These are phyloP conservation scores for Calliphora vicina DNA, from an alignment of 1,140 invertebrate species.

Conservation along the genomic window DNA sequence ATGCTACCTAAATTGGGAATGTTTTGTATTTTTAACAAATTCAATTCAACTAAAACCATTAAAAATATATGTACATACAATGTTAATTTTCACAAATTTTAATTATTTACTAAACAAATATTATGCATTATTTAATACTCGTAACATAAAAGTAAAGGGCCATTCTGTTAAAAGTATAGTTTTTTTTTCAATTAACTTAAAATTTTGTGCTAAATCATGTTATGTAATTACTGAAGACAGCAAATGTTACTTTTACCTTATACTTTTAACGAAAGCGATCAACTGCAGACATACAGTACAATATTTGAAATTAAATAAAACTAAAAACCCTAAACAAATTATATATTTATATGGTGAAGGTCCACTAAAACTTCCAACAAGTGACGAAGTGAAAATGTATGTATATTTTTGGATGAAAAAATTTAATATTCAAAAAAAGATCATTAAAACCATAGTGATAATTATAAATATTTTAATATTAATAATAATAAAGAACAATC, in stretches of 20 bases:
- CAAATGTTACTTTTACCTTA: not conserved
- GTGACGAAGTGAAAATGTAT: constrained; percentile 25
- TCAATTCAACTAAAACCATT: too few relatives aligned
- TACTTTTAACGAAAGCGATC: too few relatives aligned
- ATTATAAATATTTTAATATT: constrained; percentile 21
- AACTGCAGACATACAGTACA: too few relatives aligned
- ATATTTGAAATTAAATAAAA: not conserved
- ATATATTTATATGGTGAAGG: not conserved
- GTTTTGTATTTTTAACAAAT: too few relatives aligned
- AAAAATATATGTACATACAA: too few relatives aligned
- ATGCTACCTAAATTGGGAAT: too few relatives aligned
- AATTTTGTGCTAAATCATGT: constrained; percentile 25
- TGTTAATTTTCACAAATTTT: too few relatives aligned
- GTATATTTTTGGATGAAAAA: not conserved
- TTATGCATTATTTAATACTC: not conserved
- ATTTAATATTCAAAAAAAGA: constrained; percentile 15
- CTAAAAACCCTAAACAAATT: not conserved
- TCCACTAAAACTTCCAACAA: not conserved
- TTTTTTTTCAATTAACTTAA: constrained; percentile 36
- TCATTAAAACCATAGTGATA: constrained; percentile 9
- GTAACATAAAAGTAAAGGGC: too few relatives aligned
- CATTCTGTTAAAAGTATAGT: not conserved
- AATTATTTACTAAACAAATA: too few relatives aligned
- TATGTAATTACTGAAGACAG: not conserved
- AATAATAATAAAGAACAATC: constrained; percentile 8